Evolutionary conservation across 2,113 vertebrate species (phyloP).

Genomic region (Aldabrachelys gigantea): DNA sequence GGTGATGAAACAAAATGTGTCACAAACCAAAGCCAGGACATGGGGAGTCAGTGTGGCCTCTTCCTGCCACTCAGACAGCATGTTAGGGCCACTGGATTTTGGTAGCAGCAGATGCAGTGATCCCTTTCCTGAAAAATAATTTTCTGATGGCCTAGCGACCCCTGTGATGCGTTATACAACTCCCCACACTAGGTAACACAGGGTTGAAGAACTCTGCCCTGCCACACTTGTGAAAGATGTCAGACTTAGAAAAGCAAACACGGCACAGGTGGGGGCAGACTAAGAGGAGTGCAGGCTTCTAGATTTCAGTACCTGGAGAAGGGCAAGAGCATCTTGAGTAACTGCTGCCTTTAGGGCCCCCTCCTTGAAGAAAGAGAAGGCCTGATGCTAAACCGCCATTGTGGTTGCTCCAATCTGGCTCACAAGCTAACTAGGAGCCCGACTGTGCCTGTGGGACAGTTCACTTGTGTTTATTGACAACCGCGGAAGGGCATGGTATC

Average conservation of each 20-base stretch:
- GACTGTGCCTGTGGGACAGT: background rate
- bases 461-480: background rate
- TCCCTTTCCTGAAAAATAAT: background rate
- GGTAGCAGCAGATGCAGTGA: background rate
- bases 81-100: background rate
- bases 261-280: background rate
- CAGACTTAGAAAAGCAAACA: background rate
- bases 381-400: background rate
- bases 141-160: background rate
- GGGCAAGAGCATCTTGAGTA: background rate
- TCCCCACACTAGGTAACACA: background rate
- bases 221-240: background rate
- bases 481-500: background rate
- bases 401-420: background rate
- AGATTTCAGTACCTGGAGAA: background rate
- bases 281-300: background rate
- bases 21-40: accelerated
- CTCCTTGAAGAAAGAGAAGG: background rate
- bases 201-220: background rate
- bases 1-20: background rate
- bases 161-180: background rate
- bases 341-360: background rate
- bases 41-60: background rate
- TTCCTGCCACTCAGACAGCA: accelerated
- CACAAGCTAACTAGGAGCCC: background rate